Evolutionary conservation across 35 echinoderm and acorn worm species (phyloP).

Genomic region (Ptychodera flava): DNA sequence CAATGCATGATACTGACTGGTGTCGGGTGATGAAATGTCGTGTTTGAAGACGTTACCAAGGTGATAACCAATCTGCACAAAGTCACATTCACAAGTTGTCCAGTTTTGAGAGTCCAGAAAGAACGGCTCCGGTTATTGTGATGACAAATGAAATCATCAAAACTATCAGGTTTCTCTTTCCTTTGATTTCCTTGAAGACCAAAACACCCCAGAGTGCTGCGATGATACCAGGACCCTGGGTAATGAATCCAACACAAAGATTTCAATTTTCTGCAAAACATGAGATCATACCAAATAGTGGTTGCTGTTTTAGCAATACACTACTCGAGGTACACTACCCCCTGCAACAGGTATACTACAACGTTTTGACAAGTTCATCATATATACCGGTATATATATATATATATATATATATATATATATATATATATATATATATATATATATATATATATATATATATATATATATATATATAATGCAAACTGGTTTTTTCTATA

Average conservation of each 20-base stretch:
- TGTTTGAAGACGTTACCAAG: too few species aligned
- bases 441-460: not conserved
- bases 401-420: not conserved
- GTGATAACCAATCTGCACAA: too few species aligned
- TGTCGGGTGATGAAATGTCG: too few species aligned
- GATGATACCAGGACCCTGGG: conserved; percentile 71
- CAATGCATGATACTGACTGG: too few species aligned
- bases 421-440: not conserved
- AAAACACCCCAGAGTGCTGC: conserved; percentile 80
- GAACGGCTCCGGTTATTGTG: conserved; percentile 40
- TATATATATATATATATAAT: not conserved
- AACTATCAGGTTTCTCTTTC: conserved; percentile 66
- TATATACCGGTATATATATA: too few species aligned
- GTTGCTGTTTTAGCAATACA: not conserved
- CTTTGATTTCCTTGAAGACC: conserved; percentile 72
- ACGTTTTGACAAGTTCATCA: too few species aligned
- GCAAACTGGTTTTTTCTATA: too few species aligned
- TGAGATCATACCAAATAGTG: not conserved
- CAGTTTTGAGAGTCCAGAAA: conserved; percentile 59
- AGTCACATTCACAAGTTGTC: not conserved
- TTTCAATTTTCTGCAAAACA: not conserved
- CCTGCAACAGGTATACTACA: not conserved
- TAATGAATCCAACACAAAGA: not conserved
- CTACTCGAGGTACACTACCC: not conserved
- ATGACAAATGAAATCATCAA: conserved; percentile 41